Evolutionary conservation across 1,140 invertebrate genomes (phyloP).

Genomic region (Anastrepha obliqua): DNA sequence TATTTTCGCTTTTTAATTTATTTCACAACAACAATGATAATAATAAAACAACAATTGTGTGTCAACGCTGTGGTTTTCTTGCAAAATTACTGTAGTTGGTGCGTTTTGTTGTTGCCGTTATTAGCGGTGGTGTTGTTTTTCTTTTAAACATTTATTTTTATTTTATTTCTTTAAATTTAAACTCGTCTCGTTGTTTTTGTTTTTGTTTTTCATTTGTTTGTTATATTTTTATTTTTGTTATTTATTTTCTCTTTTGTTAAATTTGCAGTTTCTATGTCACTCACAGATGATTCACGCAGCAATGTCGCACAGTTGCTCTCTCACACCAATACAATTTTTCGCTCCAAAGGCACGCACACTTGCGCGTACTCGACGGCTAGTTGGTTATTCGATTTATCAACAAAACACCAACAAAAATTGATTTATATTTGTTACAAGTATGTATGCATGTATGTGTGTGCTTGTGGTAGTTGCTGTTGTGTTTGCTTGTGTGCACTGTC

Average conservation of each 20-base stretch:
- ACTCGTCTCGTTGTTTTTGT: neutral
- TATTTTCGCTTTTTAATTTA: constrained; percentile 13
- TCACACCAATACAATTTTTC: neutral
- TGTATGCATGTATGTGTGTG: neutral
- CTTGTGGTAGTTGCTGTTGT: neutral
- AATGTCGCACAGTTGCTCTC: neutral
- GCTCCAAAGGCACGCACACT: neutral
- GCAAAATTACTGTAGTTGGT: neutral
- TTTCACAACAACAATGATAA: neutral
- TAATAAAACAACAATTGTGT: neutral
- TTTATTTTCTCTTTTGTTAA: neutral
- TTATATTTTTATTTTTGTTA: neutral
- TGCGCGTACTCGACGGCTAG: neutral
- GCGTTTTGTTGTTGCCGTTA: neutral
- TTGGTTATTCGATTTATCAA: constrained; percentile 21
- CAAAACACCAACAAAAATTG: neutral
- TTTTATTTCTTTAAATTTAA: neutral
- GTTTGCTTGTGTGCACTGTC: neutral
- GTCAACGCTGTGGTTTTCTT: neutral
- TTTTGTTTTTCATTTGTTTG: neutral
- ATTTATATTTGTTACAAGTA: neutral
- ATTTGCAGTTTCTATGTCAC: neutral
- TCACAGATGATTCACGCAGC: constrained; percentile 32
- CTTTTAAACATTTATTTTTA: neutral
- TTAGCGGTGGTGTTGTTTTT: neutral